Conservation (phyloP, 2,888 invertebrate species). For the Heliconius cydno region DNA sequence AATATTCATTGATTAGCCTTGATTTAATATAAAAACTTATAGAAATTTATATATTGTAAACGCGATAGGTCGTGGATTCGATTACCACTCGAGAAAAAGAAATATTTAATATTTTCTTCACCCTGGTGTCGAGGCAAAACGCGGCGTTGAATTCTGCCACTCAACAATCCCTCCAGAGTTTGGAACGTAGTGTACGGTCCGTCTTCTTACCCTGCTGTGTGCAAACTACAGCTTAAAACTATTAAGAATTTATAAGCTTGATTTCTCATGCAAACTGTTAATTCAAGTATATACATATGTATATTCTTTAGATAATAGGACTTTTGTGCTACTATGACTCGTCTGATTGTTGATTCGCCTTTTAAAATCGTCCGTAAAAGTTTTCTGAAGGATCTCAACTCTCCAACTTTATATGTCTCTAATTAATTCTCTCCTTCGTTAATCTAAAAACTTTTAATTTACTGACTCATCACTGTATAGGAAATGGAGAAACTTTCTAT, state of each 20-base stretch:
- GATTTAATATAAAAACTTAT: not conserved
- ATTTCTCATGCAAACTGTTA: not conserved
- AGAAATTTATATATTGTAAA: too few relatives aligned
- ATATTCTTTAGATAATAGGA: conserved; percentile 41
- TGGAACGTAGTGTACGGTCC: too few relatives aligned
- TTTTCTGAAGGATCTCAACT: conserved; percentile 48
- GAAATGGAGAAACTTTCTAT: not conserved
- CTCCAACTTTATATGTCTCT: conserved; percentile 58
- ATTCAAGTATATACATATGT: conserved; percentile 2
- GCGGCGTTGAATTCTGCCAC: too few relatives aligned
- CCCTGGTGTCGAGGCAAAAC: too few relatives aligned
- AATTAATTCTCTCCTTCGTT: conserved; percentile 66
- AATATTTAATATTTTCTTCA: too few relatives aligned
- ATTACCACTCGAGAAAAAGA: too few relatives aligned
- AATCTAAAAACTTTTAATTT: conserved; percentile 63
- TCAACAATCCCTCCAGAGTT: too few relatives aligned
- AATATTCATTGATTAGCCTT: not conserved
- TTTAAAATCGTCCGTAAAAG: conserved; percentile 55
- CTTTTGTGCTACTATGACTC: conserved; percentile 49
- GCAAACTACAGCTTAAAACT: too few relatives aligned
- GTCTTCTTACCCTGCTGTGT: too few relatives aligned
- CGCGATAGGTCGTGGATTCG: too few relatives aligned
- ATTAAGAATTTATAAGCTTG: not conserved
- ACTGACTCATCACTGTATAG: conserved; percentile 31
- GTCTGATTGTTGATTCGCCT: conserved; percentile 63